Evolutionary conservation across 2,797 vertebrate genomes (phyloP), one percentile per base, ranked within the genome.

Genomic region (Petrocephalus schoutedeni): DNA sequence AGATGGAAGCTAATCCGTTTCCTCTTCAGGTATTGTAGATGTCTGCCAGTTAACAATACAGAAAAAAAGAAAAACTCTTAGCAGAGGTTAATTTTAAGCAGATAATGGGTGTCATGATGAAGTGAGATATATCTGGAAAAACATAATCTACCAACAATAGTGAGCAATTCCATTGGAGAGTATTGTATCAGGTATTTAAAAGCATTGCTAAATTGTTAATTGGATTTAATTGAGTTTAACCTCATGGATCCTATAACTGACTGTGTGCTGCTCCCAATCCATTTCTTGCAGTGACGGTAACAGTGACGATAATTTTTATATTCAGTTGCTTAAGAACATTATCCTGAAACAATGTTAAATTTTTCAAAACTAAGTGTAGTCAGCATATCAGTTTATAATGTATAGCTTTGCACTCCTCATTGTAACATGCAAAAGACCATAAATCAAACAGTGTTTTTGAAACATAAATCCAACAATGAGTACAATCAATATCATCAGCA

Each of bases 171-270:
- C 53, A 57, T 21, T 19, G 32, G 83, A 85, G n/a, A 32, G 12
- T 56, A 85, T 36, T 85, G 12, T 56, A 14, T 85, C 10, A 54
- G 41, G 16, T 16, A 1, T 32, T 85, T 85, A 57, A 85, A 51
- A 85, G 23, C 8, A 19, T 51, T n/a, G 51, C 21, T 2, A 6
- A 7, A 28, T 85, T 54, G 32, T 1, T 84, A 23, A 21, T 21
- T 21, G n/a, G 41, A 84, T 84, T 84, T 84, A 54, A 84, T 84
- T 54, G 10, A 54, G n/a, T 85, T 85, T 23, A 23, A 84, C 53
- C 71, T 45, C 71, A 41, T 41, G 36, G 16, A 45, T n/a, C 36
- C n/a, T 80, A 80, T 49, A 49, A 49, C 2, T 16, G 45, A 49
- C 14, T 16, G 32, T 71, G 32, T 71, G 32, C 32, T 36, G 16